A percentile compares a stretch with the other conserved stretches of the same genome.
Conservation (phyloP, 2,797 vertebrate species). For the Rachycentron canadum region DNA sequence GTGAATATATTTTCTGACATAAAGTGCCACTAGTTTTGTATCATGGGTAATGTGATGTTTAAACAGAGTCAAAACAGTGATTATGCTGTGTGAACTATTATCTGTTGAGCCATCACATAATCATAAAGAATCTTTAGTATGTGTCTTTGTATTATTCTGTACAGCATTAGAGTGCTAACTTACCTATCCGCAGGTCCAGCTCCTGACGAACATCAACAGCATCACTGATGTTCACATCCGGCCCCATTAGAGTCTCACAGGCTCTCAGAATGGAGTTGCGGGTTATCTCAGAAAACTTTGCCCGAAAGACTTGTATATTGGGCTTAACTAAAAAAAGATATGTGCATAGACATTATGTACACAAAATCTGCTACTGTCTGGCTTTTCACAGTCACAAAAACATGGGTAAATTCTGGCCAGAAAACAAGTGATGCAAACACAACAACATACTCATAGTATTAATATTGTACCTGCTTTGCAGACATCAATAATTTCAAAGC, state of each 20-base stretch:
- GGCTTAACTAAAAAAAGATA: constrained; percentile 87
- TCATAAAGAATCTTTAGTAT: neutral
- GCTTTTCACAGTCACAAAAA: neutral
- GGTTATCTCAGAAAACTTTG: constrained; percentile 98
- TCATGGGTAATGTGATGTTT: neutral
- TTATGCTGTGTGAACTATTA: neutral
- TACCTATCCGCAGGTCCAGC: constrained; percentile 96
- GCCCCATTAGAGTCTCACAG: constrained; percentile 90
- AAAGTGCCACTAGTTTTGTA: neutral
- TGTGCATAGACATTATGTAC: neutral
- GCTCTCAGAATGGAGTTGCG: constrained; percentile 90
- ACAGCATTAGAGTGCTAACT: neutral
- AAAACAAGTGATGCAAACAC: neutral
- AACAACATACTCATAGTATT: neutral
- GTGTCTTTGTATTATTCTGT: neutral
- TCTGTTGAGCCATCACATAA: neutral
- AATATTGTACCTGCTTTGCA: constrained; percentile 91
- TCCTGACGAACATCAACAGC: constrained; percentile 96
- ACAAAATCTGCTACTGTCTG: neutral
- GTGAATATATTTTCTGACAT: neutral
- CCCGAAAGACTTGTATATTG: constrained; percentile 91
- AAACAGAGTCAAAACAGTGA: neutral
- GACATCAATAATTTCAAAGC: constrained; percentile 95
- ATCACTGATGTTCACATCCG: constrained; percentile 89
- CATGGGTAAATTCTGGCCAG: neutral